Evolutionary conservation across 2,888 invertebrate species (phyloP).

Genomic region (Bombylius major): DNA sequence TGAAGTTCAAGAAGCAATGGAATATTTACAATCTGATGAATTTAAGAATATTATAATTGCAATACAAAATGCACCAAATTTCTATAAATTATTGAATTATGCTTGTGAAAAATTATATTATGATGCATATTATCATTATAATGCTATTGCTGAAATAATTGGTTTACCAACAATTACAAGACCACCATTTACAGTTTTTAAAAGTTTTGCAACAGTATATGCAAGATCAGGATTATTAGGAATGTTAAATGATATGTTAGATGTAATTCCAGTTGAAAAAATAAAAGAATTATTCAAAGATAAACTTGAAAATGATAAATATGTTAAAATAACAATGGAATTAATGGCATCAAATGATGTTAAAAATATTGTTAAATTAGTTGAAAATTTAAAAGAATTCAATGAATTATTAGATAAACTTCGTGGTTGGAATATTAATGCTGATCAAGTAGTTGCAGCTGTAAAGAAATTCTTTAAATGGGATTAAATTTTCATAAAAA

Average conservation of each 20-base stretch:
- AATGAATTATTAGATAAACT: slow-evolving; percentile 1
- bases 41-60: slow-evolving; percentile 6
- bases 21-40: slow-evolving; percentile 8
- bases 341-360: slow-evolving; percentile 8
- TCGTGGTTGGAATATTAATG: slow-evolving; percentile 5
- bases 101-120: slow-evolving; percentile 6
- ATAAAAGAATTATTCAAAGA: slow-evolving; percentile 2
- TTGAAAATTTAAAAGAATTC: slow-evolving; percentile 1
- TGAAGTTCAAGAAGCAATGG: slow-evolving; percentile 11
- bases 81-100: slow-evolving; percentile 3
- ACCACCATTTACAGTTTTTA: neutral
- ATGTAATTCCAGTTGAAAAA: slow-evolving; percentile 5
- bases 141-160: slow-evolving; percentile 3
- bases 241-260: slow-evolving; percentile 9
- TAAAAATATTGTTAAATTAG: slow-evolving; percentile 5
- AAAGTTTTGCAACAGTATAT: neutral
- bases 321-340: slow-evolving; percentile 6
- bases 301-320: slow-evolving; percentile 7
- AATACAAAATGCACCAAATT: slow-evolving; percentile 3
- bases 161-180: slow-evolving; percentile 6
- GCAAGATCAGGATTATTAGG: slow-evolving; percentile 2
- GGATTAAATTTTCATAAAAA: neutral
- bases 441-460: slow-evolving; percentile 4
- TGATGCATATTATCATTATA: slow-evolving; percentile 6
- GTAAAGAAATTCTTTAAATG: slow-evolving; percentile 5